These are phyloP conservation scores for Parascotia fuliginaria DNA, from an alignment of 2,888 invertebrate genomes.

Conservation along the genomic window DNA sequence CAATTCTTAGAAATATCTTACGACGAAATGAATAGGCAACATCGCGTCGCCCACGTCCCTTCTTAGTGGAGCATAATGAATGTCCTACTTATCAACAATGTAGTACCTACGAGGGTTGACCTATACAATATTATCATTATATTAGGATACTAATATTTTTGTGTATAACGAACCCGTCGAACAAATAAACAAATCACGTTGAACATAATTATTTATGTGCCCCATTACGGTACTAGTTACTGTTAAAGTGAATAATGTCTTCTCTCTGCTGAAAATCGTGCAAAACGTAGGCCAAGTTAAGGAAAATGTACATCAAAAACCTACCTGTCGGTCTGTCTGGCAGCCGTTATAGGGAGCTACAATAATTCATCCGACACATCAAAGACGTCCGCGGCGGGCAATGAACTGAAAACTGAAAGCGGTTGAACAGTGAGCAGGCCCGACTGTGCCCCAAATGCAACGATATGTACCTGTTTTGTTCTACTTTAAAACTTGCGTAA, in stretches of 20 bases:
- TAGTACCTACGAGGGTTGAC: conserved; percentile 22
- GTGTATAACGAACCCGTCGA: conserved; percentile 6
- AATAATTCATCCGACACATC: conserved; percentile 73
- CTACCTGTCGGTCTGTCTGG: conserved; percentile 54
- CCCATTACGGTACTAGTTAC: conserved; percentile 18
- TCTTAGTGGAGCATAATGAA: conserved; percentile 21
- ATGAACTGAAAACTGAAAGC: conserved; percentile 71
- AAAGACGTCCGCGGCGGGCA: conserved; percentile 64
- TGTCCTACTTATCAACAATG: conserved; percentile 42
- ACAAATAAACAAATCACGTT: conserved; percentile 6
- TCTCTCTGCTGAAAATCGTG: conserved; percentile 18
- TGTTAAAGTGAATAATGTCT: conserved; percentile 18
- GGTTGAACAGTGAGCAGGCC: conserved; percentile 38
- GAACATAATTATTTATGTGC: conserved; percentile 21
- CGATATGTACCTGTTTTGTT: conserved; percentile 39
- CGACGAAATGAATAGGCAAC: conserved; percentile 40
- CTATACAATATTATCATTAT: conserved; percentile 21
- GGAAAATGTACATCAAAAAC: conserved; percentile 59
- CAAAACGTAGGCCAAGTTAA: conserved; percentile 40
- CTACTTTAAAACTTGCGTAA: conserved; percentile 49
- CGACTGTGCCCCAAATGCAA: conserved; percentile 45
- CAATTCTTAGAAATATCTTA: conserved; percentile 40
- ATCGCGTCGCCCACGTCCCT: conserved; percentile 32
- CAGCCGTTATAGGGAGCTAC: conserved; percentile 59
- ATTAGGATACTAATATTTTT: conserved; percentile 25